Evolutionary conservation across 1,140 invertebrate species (phyloP), one percentile per base, ranked within the genome.

Genomic region (Holcopasites calliopsidis): DNA sequence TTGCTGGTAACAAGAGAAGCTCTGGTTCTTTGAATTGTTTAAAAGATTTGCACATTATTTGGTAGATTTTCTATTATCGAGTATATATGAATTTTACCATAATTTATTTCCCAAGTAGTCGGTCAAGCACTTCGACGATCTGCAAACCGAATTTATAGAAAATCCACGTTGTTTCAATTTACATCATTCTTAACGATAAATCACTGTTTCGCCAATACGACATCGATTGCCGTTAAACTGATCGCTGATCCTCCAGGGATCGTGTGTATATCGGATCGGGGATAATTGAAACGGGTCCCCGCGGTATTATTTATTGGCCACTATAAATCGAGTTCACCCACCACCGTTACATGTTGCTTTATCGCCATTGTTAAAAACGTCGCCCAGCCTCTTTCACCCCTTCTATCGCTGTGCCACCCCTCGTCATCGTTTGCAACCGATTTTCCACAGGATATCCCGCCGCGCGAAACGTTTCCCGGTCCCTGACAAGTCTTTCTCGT

Each of bases 261-360:
- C n/a, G 44, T 13, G 79, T 71, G 62, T 70, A 76, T 68, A 80
- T 77, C 78, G 81, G 69, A 44, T 49, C 57, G 49, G 55, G 70
- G 72, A 73, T 85, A 85, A 86, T 85, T 85, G 81, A 86, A 86
- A 85, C 78, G 68, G 77, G 80, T 80, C 80, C 77, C 74, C 58
- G 61, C n/a, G 65, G 65, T 75, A 80, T 80, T 85, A 85, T 85
- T 85, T 85, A 85, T 82, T 61, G 74, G 38, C 62, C 40, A 35
- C 52, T 62, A 60, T 85, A 85, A 85, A 85, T 85, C 74, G 83
- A 85, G 85, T 85, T 85, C 82, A 83, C 83, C 77, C 83, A 70
- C 57, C 40, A 31, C 11, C 21, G 35, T 38, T 66, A 47, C 68
- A 68, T 82, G 64, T 42, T 47, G 64, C 77, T 82, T 82, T 82